Evolutionary conservation across 2,113 vertebrate genomes (phyloP), one percentile per base, ranked within the genome.

Genomic region (Callipepla squamata): DNA sequence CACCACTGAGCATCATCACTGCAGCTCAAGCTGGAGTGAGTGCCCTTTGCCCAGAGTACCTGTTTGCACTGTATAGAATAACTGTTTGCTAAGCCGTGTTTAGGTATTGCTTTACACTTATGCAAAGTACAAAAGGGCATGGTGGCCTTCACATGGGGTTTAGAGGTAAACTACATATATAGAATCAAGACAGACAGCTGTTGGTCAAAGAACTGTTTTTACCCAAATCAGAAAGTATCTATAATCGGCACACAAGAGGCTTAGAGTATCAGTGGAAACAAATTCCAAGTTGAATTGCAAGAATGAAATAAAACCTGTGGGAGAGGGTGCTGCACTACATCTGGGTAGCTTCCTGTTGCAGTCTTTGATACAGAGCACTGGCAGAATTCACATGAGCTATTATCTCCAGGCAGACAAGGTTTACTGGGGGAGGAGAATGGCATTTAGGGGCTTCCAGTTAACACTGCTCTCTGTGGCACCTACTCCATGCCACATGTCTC

Each of bases 61-160:
- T 95, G 69, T 96, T 96, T 96, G 94, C 90, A 92, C 6, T 95
- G 92, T 89, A 96, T 66, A 96, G 81, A 84, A 93, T 90, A 94
- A 95, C 79, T 95, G 87, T 95, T 97, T 95, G 81, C 95, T 53
- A 90, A 95, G 66, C 75, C 25, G 1, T 25, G 70, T 77, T 89
- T 89, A 93, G 95, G 89, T 80, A 90, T 89, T 20, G 55, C 66
- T 75, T 85, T 42, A 44, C 57, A 80, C 50, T 68, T 65, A 11
- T 0, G 36, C 51, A 80, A 82, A 90, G 85, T 84, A 59, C 87
- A 96, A 86, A 77, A 93, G 80, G 79, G 70, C 42, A 38, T 16
- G 14, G 21, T 69, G 79, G 89, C 88, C 77, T 90, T 94, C 95
- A 58, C 14, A 7, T 47, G 34, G 45, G 85, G 85, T 32, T 26